Percentiles rank a stretch among this genome's conserved stretches.
Evolutionary conservation across 2,797 vertebrate genomes (phyloP).

Genomic region (Microcaecilia unicolor): DNA sequence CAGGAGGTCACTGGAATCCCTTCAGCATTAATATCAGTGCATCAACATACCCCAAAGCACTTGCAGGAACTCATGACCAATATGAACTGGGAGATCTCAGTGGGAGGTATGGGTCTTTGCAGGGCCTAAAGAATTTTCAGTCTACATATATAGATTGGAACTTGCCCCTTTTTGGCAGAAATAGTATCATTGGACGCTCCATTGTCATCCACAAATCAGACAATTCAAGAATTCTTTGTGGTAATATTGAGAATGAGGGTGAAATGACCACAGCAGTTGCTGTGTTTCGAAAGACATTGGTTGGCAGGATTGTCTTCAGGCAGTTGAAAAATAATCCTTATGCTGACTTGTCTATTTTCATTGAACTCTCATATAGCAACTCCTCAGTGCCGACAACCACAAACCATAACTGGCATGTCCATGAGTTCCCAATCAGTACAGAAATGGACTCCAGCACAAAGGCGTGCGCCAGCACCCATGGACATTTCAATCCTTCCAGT

Average conservation of each 20-base stretch:
- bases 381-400: conserved; percentile 21
- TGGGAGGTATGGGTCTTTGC: conserved; percentile 47
- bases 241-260: conserved; percentile 53
- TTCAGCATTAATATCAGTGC: conserved; percentile 27
- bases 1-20: conserved; percentile 66
- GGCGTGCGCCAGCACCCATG: conserved; percentile 44
- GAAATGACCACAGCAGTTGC: conserved; percentile 44
- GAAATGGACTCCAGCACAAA: conserved; percentile 43
- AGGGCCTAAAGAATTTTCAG: neutral
- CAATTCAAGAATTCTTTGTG: conserved; percentile 43
- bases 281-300: conserved; percentile 44
- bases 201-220: conserved; percentile 48
- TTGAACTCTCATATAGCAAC: conserved; percentile 50
- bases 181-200: conserved; percentile 70
- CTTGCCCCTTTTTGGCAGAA: conserved; percentile 63
- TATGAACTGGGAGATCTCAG: conserved; percentile 68
- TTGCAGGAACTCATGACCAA: conserved; percentile 51
- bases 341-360: conserved; percentile 61
- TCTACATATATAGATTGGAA: conserved; percentile 48
- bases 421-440: conserved; percentile 54
- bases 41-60: conserved; percentile 36
- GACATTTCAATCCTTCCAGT: conserved; percentile 62
- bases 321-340: conserved; percentile 49
- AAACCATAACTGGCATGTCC: conserved; percentile 67
- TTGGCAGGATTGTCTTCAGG: conserved; percentile 56